These are phyloP conservation scores for Maniola hyperantus DNA, from an alignment of 2,888 invertebrate species.

Conservation along the genomic window DNA sequence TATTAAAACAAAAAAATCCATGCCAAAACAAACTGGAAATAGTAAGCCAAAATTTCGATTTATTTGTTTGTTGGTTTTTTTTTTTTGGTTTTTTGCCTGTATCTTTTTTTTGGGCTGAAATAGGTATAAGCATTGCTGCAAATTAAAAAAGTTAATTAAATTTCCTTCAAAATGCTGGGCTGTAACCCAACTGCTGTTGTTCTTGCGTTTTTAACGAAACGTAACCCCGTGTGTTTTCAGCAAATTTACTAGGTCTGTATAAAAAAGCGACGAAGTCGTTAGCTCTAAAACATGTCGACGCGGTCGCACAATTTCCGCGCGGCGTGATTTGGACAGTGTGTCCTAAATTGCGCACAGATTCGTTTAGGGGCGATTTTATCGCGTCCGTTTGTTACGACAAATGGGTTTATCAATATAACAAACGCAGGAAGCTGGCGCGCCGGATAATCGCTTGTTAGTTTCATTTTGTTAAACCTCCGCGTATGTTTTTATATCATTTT, in stretches of 20 bases:
- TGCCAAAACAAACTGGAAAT: too few species aligned
- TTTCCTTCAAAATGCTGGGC: too few species aligned
- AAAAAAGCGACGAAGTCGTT: conserved; percentile 30
- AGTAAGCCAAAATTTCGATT: too few species aligned
- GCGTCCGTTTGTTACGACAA: conserved; percentile 25
- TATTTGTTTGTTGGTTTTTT: too few species aligned
- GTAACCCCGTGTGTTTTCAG: background rate
- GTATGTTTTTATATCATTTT: background rate
- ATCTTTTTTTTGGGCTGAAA: too few species aligned
- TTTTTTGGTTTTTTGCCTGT: too few species aligned
- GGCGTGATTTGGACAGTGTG: conserved; percentile 23
- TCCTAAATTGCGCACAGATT: conserved; percentile 24
- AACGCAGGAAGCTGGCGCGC: conserved; percentile 13
- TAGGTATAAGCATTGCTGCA: too few species aligned
- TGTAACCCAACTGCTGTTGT: too few species aligned
- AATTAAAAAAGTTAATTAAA: too few species aligned
- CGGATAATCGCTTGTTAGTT: conserved; percentile 14
- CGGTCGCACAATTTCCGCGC: conserved; percentile 30
- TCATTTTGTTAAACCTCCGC: background rate
- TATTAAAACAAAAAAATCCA: too few species aligned
- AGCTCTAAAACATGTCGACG: conserved; percentile 24
- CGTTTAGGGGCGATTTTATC: conserved; percentile 28
- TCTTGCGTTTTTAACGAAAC: background rate
- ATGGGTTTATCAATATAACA: conserved; percentile 26
- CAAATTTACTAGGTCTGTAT: conserved; percentile 14